phyloP scores from a whole-genome alignment of 2,113 vertebrate species.

The Mirounga angustirostris region DNA sequence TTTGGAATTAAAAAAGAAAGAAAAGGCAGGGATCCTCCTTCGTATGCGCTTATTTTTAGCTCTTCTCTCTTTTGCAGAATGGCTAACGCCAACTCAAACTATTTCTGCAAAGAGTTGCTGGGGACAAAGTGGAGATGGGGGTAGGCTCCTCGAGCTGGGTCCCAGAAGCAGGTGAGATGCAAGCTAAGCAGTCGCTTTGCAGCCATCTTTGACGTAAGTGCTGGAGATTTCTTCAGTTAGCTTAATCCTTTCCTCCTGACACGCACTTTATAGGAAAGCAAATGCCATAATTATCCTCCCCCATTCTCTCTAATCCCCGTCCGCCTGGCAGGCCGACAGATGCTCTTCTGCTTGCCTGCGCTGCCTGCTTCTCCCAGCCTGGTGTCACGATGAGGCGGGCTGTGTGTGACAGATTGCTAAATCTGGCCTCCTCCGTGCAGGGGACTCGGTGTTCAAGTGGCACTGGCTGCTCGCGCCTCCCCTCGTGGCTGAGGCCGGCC shows the following conservation, averaged over 20 bases:
- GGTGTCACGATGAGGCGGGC: background rate
- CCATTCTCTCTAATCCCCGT: slow-evolving; percentile 68
- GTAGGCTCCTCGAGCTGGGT: slow-evolving; percentile 45
- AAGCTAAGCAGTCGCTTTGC: slow-evolving; percentile 67
- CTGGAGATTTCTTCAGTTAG: slow-evolving; percentile 77
- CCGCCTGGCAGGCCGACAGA: slow-evolving; percentile 58
- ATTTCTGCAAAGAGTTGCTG: slow-evolving; percentile 80
- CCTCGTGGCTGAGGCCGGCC: background rate
- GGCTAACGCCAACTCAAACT: slow-evolving; percentile 82
- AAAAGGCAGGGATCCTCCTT: background rate
- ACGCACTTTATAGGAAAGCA: slow-evolving; percentile 63
- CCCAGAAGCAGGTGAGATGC: slow-evolving; percentile 73
- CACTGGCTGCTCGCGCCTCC: background rate
- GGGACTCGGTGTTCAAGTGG: slow-evolving; percentile 18
- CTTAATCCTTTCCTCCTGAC: slow-evolving; percentile 77
- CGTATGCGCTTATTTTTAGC: slow-evolving; percentile 57
- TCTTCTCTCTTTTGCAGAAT: slow-evolving; percentile 82
- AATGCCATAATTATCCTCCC: slow-evolving; percentile 78
- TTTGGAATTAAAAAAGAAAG: slow-evolving; percentile 69
- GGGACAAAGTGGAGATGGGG: slow-evolving; percentile 74
- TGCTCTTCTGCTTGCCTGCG: background rate
- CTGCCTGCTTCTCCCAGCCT: slow-evolving; percentile 40
- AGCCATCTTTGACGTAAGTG: slow-evolving; percentile 71
- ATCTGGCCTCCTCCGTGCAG: slow-evolving; percentile 69
- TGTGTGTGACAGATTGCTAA: slow-evolving; percentile 70